Evolutionary conservation across 37 sponge, comb jelly and placozoan genomes (phyloP).

Genomic region (Hormiphora californensis): DNA sequence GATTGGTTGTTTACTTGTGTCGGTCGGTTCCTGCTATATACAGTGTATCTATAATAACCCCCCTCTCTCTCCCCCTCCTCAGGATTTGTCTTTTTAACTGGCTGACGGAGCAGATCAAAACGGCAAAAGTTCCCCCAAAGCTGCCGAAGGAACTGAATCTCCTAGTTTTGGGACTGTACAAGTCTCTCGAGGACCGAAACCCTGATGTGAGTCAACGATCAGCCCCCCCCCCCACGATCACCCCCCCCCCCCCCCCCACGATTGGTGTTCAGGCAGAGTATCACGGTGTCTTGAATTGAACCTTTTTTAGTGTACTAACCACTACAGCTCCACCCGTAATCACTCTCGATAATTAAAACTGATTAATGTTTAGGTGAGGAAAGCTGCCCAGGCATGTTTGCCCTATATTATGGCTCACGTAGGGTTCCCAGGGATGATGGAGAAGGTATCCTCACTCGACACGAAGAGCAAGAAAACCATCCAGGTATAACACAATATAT

Average conservation of each 20-base stretch:
- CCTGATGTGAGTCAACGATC: slow-evolving; percentile 6
- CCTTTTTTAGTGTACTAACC: no score
- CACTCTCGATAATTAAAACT: no score
- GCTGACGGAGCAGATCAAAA: slow-evolving; percentile 40
- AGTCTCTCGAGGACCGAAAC: slow-evolving; percentile 47
- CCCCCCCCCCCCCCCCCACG: no score
- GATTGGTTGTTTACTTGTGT: no score
- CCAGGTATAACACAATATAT: slow-evolving; percentile 10
- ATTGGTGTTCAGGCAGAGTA: no score
- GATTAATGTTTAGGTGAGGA: slow-evolving; percentile 14
- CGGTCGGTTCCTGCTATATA: no score
- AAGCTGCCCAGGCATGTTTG: slow-evolving; percentile 16
- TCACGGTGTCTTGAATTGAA: no score
- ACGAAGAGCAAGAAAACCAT: slow-evolving; percentile 48
- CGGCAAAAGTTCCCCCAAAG: slow-evolving; percentile 14
- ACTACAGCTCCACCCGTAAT: no score
- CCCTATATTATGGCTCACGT: slow-evolving; percentile 47
- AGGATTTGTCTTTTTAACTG: slow-evolving; percentile 7
- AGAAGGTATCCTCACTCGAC: neutral
- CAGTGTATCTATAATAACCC: no score
- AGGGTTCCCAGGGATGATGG: slow-evolving; percentile 3
- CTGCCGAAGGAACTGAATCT: slow-evolving; percentile 43
- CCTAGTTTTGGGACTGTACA: slow-evolving; percentile 16
- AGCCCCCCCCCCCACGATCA: no score
- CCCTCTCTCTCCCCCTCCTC: no score